Percentiles rank a stretch among this genome's conserved stretches.
Evolutionary conservation across 2,888 invertebrate genomes (phyloP).

Genomic region (Acleris emargana): DNA sequence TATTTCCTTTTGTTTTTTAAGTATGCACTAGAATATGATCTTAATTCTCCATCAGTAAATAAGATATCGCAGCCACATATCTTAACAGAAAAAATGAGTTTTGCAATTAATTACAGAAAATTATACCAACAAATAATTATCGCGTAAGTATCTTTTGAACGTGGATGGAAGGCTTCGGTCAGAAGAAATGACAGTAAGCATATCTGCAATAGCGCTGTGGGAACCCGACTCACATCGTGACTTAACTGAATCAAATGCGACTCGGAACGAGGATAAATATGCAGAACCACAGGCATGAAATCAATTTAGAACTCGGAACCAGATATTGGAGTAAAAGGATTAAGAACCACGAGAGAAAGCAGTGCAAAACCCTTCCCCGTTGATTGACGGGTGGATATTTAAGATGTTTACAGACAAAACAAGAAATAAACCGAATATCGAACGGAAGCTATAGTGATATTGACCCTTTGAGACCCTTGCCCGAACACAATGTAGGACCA

Average conservation of each 20-base stretch:
- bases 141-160: constrained; percentile 2
- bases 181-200: constrained; percentile 38
- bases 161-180: constrained; percentile 37
- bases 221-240: constrained; percentile 45
- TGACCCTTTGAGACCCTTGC: constrained; percentile 72
- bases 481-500: constrained; percentile 72
- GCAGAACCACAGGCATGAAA: constrained; percentile 46
- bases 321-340: constrained; percentile 32
- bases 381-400: constrained; percentile 62
- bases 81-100: neutral
- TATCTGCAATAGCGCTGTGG: constrained; percentile 44
- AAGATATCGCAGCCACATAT: too few species aligned
- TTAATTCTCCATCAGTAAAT: too few species aligned
- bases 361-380: constrained; percentile 44
- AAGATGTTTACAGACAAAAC: constrained; percentile 69
- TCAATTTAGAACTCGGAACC: constrained; percentile 43
- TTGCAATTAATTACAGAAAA: neutral
- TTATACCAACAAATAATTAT: neutral
- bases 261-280: constrained; percentile 47
- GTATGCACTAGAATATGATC: too few species aligned
- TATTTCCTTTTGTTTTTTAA: too few species aligned
- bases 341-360: constrained; percentile 20
- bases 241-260: constrained; percentile 42
- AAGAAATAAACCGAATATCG: constrained; percentile 61
- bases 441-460: constrained; percentile 76